phyloP scores from a whole-genome alignment of 2,113 vertebrate species.

The Sitta europaea region DNA sequence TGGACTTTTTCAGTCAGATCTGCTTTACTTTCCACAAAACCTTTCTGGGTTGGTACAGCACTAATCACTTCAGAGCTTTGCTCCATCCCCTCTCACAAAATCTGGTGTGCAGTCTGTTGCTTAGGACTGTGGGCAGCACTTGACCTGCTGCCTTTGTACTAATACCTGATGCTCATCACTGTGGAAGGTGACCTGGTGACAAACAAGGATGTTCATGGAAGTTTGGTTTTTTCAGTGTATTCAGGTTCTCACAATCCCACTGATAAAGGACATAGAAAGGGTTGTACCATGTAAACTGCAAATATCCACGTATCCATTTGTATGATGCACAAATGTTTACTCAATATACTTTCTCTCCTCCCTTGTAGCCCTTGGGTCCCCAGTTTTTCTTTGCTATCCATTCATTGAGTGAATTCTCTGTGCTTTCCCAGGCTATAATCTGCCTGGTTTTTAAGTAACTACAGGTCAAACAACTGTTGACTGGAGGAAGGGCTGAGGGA shows the following conservation, averaged over 20 bases:
- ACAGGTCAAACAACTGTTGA: not conserved
- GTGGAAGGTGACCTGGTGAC: not conserved
- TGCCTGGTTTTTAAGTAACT: not conserved
- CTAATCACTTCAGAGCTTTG: not conserved
- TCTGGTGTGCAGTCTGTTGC: not conserved
- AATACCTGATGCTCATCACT: not conserved
- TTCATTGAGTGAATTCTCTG: not conserved
- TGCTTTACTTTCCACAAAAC: not conserved
- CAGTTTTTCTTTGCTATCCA: not conserved
- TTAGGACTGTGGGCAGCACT: not conserved
- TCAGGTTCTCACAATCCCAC: fast-evolving
- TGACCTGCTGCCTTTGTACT: not conserved
- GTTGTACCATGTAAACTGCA: fast-evolving
- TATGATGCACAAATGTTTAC: not conserved
- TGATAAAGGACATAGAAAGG: not conserved
- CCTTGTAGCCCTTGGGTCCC: fast-evolving
- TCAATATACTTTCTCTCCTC: not conserved
- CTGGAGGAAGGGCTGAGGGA: not conserved
- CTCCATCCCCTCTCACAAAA: not conserved
- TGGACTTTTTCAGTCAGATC: not conserved
- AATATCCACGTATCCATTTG: not conserved
- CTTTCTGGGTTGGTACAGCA: not conserved
- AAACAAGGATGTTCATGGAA: not conserved
- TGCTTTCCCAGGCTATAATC: not conserved
- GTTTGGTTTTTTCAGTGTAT: not conserved